Conservation (phyloP, 2,797 vertebrate species). For the Cryptoblepharus egeriae region DNA sequence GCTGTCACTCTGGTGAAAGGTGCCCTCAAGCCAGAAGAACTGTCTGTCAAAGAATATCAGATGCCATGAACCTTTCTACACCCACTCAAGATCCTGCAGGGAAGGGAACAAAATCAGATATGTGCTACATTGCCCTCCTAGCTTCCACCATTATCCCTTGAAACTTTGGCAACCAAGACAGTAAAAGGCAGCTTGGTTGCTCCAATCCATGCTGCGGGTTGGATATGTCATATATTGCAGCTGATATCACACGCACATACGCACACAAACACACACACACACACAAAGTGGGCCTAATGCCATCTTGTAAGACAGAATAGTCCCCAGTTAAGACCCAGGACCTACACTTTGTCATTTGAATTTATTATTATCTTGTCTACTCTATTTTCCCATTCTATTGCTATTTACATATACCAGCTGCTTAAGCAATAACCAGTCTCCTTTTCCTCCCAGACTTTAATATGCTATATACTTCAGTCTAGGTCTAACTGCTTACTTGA, state of each 20-base stretch:
- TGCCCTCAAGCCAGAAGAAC: neutral
- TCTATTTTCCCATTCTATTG: neutral
- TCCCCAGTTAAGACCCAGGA: slow-evolving; percentile 16
- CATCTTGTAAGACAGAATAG: neutral
- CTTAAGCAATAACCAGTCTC: neutral
- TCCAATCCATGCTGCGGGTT: neutral
- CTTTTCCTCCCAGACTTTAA: neutral
- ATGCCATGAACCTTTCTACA: neutral
- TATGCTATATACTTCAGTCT: neutral
- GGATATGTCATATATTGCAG: neutral
- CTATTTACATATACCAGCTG: neutral
- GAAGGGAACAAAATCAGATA: slow-evolving; percentile 7
- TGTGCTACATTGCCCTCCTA: slow-evolving; percentile 41
- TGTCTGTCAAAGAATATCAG: slow-evolving; percentile 22
- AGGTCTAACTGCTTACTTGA: no score
- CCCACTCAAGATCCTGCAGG: neutral
- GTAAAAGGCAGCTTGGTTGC: slow-evolving; percentile 41
- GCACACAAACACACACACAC: slow-evolving; percentile 8
- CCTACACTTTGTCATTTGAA: slow-evolving; percentile 27
- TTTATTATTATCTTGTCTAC: slow-evolving; percentile 5
- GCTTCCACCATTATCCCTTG: slow-evolving; percentile 39
- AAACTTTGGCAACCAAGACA: slow-evolving; percentile 32
- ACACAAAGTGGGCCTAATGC: slow-evolving; percentile 21
- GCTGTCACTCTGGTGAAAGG: neutral
- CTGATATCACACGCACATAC: slow-evolving; percentile 19